phyloP scores from a whole-genome alignment of 2,113 vertebrate species.

The Eretmochelys imbricata region DNA sequence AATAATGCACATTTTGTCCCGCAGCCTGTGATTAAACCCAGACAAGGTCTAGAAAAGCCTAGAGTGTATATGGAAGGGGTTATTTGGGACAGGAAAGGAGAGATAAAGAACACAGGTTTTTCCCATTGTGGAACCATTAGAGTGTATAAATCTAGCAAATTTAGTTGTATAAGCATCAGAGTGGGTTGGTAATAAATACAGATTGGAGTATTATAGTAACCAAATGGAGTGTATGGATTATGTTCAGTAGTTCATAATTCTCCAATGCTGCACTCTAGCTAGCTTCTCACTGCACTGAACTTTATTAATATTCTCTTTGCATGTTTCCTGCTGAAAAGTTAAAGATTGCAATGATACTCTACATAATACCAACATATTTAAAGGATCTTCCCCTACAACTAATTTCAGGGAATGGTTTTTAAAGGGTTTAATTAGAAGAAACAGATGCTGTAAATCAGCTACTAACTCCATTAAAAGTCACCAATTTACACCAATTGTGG shows the following conservation, averaged over 20 bases:
- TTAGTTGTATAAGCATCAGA: constrained; percentile 73
- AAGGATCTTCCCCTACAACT: constrained; percentile 57
- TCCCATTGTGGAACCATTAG: constrained; percentile 76
- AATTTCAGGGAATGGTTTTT: constrained; percentile 20
- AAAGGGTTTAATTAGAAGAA: constrained; percentile 4
- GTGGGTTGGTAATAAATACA: constrained; percentile 71
- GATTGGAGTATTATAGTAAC: constrained; percentile 66
- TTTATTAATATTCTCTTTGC: constrained; percentile 45
- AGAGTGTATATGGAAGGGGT: constrained; percentile 64
- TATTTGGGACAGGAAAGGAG: constrained; percentile 74
- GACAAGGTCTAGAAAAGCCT: constrained; percentile 71
- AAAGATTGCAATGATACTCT: constrained; percentile 15
- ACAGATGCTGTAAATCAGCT: not conserved
- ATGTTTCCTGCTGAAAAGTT: not conserved
- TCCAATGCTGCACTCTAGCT: constrained; percentile 39
- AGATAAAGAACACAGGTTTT: constrained; percentile 77
- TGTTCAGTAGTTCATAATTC: constrained; percentile 60
- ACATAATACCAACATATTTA: constrained; percentile 60
- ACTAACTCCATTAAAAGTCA: not conserved
- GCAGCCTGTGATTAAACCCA: constrained; percentile 84
- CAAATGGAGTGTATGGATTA: constrained; percentile 74
- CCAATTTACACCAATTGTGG: constrained; percentile 52
- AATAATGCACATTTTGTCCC: constrained; percentile 85
- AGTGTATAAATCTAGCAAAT: constrained; percentile 79
- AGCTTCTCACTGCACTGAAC: constrained; percentile 8